Evolutionary conservation across 2,113 vertebrate species (phyloP), one percentile per base, ranked within the genome.

Genomic region (Channa argus): DNA sequence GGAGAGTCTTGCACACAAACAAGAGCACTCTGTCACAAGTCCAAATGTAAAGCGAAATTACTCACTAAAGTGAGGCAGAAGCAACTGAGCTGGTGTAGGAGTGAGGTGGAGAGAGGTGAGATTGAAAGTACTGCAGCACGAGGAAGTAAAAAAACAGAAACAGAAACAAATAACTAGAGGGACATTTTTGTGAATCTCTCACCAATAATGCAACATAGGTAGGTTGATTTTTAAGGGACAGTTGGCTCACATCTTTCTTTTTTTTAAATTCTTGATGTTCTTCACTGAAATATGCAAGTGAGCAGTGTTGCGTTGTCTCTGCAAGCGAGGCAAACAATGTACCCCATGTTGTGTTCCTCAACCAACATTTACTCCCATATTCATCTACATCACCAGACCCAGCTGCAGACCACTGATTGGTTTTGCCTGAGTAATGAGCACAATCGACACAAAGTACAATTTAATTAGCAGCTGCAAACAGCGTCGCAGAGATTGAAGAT

Each of bases 371-470:
- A 67, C 69, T 65, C 67, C 61, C 3, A 3, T 47, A 70, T 91
- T 84, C 83, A 86, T 88, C 82, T 71, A 65, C 80, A 84, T 73
- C 55, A 2, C 71, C 73, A 85, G 84, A 80, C 72, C 82, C 74
- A 81, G 80, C 89, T 83, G 80, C 82, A 24, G 84, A 63, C 37
- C 13, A 52, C 84, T 86, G 84, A 90, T 92, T 90, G 92, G 81
- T 89, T 87, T 87, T 83, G 77, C 67, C 60, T 88, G 91, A 91
- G 80, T 92, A 90, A 92, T 90, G 87, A 91, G 78, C 77, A 56
- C 88, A 75, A 89, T 91, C 55, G 83, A 86, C 86, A 88, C 83
- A 88, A 89, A 90, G 80, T 83, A 84, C 89, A 86, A 90, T 89
- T 91, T 90, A 92, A 92, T 93, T 93, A 89, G 63, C 65, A 71